phyloP scores from a whole-genome alignment of 2,888 invertebrate species.

The Scaptomyza polygonia region DNA sequence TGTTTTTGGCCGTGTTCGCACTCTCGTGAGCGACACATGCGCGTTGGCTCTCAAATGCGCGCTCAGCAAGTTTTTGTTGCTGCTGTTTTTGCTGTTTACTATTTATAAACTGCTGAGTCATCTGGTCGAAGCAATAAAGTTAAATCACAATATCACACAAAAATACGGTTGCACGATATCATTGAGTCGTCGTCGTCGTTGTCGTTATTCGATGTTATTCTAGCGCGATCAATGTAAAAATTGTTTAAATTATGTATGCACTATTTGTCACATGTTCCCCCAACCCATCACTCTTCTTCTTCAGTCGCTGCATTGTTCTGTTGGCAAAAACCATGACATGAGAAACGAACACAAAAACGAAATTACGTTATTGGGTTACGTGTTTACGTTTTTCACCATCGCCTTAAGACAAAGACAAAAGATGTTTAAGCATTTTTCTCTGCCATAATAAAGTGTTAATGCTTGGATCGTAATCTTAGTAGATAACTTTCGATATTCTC shows the following conservation, averaged over 20 bases:
- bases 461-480: conserved; percentile 53
- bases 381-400: conserved; percentile 30
- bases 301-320: conserved; percentile 8
- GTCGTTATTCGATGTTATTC: conserved; percentile 43
- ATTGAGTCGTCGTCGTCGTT: conserved; percentile 12
- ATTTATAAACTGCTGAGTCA: conserved; percentile 85
- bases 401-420: conserved; percentile 14
- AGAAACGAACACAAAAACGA: background rate
- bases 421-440: background rate
- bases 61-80: conserved; percentile 54
- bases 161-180: conserved; percentile 39
- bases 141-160: conserved; percentile 57
- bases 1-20: background rate
- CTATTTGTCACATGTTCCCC: conserved; percentile 20
- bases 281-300: background rate
- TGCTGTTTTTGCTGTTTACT: conserved; percentile 81
- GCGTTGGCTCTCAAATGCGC: conserved; percentile 45
- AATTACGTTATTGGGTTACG: conserved; percentile 58
- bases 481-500: conserved; percentile 17
- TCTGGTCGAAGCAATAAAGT: conserved; percentile 73
- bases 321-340: conserved; percentile 24
- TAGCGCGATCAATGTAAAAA: conserved; percentile 29
- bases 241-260: conserved; percentile 26
- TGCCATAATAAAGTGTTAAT: conserved; percentile 49
- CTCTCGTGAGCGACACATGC: conserved; percentile 24